phyloP scores from a whole-genome alignment of 2,797 vertebrate species.

The Chanos chanos region DNA sequence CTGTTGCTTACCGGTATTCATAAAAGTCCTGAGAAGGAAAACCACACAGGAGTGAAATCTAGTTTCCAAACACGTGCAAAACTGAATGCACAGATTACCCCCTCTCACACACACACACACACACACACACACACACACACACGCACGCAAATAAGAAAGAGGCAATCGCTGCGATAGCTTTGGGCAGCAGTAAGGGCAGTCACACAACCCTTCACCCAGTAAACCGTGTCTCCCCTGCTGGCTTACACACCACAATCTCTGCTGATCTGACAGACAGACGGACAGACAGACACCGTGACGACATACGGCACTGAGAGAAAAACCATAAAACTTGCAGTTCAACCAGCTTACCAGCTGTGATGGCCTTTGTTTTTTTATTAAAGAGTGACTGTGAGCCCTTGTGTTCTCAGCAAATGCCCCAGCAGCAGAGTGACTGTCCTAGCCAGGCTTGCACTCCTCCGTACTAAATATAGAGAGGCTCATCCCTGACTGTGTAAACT shows the following conservation, averaged over 20 bases:
- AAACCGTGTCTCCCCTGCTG: slow-evolving; percentile 13
- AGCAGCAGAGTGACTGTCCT: slow-evolving; percentile 28
- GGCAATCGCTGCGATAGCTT: background rate
- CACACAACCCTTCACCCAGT: background rate
- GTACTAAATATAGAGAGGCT: slow-evolving; percentile 61
- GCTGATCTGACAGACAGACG: background rate
- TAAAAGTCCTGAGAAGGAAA: slow-evolving; percentile 83
- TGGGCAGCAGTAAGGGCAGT: slow-evolving; percentile 2
- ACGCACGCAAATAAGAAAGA: background rate
- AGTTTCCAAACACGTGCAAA: no score
- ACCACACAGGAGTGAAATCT: slow-evolving; percentile 18
- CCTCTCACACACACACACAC: background rate
- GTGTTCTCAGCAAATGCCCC: slow-evolving; percentile 11
- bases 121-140: background rate
- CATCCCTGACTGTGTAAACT: slow-evolving; percentile 50
- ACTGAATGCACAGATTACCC: background rate
- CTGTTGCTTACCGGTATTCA: slow-evolving; percentile 91
- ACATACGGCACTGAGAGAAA: background rate
- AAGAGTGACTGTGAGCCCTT: slow-evolving; percentile 18
- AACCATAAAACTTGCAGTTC: background rate
- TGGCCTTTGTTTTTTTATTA: slow-evolving; percentile 30
- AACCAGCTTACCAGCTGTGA: slow-evolving; percentile 47
- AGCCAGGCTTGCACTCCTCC: slow-evolving; percentile 37
- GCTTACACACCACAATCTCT: background rate
- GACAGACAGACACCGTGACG: slow-evolving; percentile 8